Conservation (phyloP, 2,888 invertebrate species). For the Hydriomena furcata region DNA sequence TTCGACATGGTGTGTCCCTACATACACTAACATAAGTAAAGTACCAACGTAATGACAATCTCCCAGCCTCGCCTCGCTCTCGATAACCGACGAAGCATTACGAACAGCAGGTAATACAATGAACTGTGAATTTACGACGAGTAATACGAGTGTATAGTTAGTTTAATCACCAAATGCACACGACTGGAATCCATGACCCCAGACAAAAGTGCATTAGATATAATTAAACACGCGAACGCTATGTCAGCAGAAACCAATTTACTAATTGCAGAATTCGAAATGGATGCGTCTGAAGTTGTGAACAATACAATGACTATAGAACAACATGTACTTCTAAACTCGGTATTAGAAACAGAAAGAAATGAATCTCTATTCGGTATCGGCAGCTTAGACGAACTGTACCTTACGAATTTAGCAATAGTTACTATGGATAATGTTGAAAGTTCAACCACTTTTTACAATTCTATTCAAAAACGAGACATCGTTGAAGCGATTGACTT, state of each 20-base stretch:
- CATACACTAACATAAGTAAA: too few relatives aligned
- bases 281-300: conserved; percentile 44
- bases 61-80: conserved; percentile 10
- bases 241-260: conserved; percentile 28
- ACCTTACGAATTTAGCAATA: conserved; percentile 61
- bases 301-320: conserved; percentile 52
- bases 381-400: conserved; percentile 63
- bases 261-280: conserved; percentile 55
- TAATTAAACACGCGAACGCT: conserved; percentile 30
- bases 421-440: conserved; percentile 50
- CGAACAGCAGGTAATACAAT: neutral
- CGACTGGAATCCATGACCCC: conserved; percentile 8
- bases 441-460: conserved; percentile 41
- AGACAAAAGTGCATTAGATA: conserved; percentile 20
- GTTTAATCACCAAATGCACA: conserved; percentile 23
- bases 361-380: conserved; percentile 51
- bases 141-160: neutral
- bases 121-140: conserved; percentile 1
- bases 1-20: too few relatives aligned
- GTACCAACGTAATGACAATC: conserved; percentile 5
- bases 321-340: conserved; percentile 58
- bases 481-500: conserved; percentile 36
- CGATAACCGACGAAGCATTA: conserved; percentile 1
- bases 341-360: conserved; percentile 60
- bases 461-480: conserved; percentile 53